These are phyloP conservation scores for Pedionomus torquatus DNA, from an alignment of 2,113 vertebrate species.

Conservation along the genomic window DNA sequence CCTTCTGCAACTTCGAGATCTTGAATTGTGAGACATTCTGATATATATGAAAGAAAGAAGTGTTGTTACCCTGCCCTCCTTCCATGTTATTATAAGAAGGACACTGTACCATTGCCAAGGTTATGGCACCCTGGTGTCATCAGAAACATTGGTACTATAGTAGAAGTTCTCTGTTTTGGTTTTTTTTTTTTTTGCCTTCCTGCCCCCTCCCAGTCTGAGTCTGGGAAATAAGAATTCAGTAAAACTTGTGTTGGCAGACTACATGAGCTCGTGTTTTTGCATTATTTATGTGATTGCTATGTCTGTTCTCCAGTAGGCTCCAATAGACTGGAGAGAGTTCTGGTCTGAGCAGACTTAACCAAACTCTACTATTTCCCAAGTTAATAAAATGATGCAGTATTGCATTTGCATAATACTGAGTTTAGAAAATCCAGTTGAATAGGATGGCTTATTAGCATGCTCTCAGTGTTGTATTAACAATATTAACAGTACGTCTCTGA, in stretches of 20 bases:
- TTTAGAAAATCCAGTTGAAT: background rate
- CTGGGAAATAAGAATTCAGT: background rate
- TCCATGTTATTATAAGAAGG: background rate
- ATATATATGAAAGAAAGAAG: background rate
- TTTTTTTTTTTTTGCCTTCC: too few relatives aligned
- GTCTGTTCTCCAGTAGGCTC: background rate
- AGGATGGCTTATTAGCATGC: background rate
- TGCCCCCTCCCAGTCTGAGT: too few relatives aligned
- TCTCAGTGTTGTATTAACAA: background rate
- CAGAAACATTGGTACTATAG: background rate
- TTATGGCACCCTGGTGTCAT: background rate
- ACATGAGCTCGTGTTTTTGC: background rate
- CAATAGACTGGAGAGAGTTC: background rate
- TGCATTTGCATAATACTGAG: background rate
- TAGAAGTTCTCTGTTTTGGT: background rate
- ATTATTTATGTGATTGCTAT: background rate
- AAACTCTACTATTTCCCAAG: background rate
- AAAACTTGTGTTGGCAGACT: background rate
- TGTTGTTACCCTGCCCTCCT: background rate
- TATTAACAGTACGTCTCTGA: background rate
- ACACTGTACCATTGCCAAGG: background rate
- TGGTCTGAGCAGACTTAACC: background rate
- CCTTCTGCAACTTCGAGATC: background rate
- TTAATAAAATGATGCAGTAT: background rate
- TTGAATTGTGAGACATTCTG: background rate